Evolutionary conservation across 1,140 invertebrate genomes (phyloP).

Genomic region (Heterodera schachtii): DNA sequence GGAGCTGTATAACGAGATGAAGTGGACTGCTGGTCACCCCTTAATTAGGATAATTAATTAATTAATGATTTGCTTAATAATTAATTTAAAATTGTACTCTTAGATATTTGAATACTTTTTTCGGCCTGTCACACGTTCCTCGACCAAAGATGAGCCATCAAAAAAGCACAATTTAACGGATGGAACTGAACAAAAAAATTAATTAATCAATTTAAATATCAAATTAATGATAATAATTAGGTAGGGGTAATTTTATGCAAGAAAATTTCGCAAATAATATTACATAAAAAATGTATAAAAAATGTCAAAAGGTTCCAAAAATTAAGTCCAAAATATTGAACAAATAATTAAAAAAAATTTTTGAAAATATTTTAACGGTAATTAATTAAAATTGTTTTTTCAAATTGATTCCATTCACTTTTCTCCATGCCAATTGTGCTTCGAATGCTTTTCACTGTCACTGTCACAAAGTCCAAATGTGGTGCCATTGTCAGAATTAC

Average conservation of each 20-base stretch:
- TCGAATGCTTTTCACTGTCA: conserved; percentile 58
- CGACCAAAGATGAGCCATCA: conserved; percentile 5
- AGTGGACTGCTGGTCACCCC: not conserved
- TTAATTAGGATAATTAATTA: not conserved
- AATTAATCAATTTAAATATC: not conserved
- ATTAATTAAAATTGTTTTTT: conserved; percentile 10
- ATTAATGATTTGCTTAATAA: not conserved
- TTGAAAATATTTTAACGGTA: not conserved
- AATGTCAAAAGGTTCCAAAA: no score
- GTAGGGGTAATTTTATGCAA: no score
- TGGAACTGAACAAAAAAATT: not conserved
- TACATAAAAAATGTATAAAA: no score
- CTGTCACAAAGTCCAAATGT: conserved; percentile 59
- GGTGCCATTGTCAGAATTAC: conserved; percentile 58
- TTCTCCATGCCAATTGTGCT: conserved; percentile 29
- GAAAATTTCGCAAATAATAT: no score
- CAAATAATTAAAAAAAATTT: not conserved
- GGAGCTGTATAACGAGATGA: no score
- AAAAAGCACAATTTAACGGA: conserved; percentile 10
- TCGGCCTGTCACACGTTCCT: not conserved
- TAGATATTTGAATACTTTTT: not conserved
- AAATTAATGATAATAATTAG: not conserved
- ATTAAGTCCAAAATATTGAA: not conserved
- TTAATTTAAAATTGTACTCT: not conserved
- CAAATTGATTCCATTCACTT: conserved; percentile 32